Percentiles rank a stretch among this genome's conserved stretches.
These are phyloP conservation scores for Sebastes wilsoni DNA, from an alignment of 2,797 vertebrate species.

Conservation along the genomic window DNA sequence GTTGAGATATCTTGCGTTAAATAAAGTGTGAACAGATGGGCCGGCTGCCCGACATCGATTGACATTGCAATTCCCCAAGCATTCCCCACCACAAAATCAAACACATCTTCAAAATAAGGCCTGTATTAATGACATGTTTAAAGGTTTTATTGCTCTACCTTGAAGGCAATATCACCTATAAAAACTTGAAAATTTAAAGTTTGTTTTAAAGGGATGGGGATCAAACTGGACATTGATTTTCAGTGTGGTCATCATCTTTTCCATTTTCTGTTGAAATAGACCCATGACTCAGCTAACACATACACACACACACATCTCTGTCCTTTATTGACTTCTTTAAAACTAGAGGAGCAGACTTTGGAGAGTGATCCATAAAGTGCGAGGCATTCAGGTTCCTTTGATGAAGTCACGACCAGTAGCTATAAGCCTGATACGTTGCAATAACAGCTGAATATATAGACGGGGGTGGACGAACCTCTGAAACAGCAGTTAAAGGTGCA, in stretches of 20 bases:
- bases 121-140: neutral
- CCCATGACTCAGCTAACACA: neutral
- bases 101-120: neutral
- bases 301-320: neutral
- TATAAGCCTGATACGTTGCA: neutral
- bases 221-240: constrained; percentile 29
- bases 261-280: constrained; percentile 16
- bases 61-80: neutral
- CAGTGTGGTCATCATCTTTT: constrained; percentile 20
- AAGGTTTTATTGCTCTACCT: neutral
- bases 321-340: constrained; percentile 13
- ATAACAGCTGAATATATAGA: neutral
- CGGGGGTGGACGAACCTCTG: neutral
- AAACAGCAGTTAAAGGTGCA: neutral
- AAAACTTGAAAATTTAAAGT: constrained; percentile 2
- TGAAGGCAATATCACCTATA: neutral
- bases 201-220: constrained; percentile 4
- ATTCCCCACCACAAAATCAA: neutral
- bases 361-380: neutral
- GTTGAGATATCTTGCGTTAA: neutral
- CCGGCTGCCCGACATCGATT: neutral
- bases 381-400: neutral
- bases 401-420: neutral
- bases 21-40: neutral
- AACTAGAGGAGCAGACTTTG: neutral